phyloP scores from a whole-genome alignment of 1,140 invertebrate species.

The Saxidomus purpurata region DNA sequence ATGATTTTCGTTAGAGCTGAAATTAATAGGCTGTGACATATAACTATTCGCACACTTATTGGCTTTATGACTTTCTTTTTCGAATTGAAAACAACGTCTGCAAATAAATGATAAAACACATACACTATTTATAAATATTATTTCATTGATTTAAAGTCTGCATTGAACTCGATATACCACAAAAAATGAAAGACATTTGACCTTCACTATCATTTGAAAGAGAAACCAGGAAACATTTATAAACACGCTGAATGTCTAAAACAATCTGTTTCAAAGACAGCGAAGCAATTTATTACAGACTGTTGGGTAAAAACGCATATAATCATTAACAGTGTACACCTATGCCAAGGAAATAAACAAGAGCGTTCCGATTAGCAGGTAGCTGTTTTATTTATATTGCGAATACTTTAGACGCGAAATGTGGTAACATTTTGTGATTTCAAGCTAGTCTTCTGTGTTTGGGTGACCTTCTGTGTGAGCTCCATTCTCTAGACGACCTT shows the following conservation, averaged over 20 bases:
- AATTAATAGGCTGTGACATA: no score
- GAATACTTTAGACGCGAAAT: slow-evolving; percentile 15
- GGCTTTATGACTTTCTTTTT: no score
- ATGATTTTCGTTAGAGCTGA: no score
- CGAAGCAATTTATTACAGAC: background rate
- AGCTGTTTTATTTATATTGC: slow-evolving; percentile 38
- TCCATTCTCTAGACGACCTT: background rate
- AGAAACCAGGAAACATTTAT: background rate
- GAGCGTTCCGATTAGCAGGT: slow-evolving; percentile 12
- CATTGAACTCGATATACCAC: no score
- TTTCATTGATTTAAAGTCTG: no score
- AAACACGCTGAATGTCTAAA: slow-evolving; percentile 1
- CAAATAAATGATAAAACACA: no score
- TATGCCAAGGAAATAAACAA: slow-evolving; percentile 31
- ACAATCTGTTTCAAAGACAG: background rate
- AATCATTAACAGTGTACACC: slow-evolving; percentile 1
- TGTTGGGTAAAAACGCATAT: background rate
- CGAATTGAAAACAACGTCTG: no score
- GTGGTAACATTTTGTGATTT: background rate
- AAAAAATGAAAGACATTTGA: background rate
- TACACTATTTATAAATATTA: no score
- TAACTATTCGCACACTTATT: no score
- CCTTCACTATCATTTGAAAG: background rate
- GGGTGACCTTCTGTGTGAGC: background rate
- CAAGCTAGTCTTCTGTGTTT: background rate